Percentiles rank a stretch among this genome's conserved stretches.
Evolutionary conservation across 2,888 invertebrate genomes (phyloP).

Genomic region (Ormyrus nitidulus): DNA sequence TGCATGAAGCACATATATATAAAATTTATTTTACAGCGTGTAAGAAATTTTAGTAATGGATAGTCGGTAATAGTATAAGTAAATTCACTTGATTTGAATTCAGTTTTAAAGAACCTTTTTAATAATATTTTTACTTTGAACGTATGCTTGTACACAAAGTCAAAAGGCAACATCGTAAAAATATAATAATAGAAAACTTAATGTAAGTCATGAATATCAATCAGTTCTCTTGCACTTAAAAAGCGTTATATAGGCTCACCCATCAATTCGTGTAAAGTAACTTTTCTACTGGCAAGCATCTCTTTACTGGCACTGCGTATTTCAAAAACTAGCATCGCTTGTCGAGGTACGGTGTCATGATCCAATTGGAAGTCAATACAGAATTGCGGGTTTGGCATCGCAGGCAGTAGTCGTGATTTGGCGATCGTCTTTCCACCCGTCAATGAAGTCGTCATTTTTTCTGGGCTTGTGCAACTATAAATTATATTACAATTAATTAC

Average conservation of each 20-base stretch:
- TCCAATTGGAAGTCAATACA: slow-evolving; percentile 76
- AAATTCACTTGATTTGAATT: too few relatives aligned
- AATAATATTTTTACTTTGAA: too few relatives aligned
- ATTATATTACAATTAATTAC: not conserved
- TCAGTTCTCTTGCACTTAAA: too few relatives aligned
- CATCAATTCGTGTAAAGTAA: slow-evolving; percentile 74
- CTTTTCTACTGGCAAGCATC: slow-evolving; percentile 74
- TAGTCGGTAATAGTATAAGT: too few relatives aligned
- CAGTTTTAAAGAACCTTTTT: too few relatives aligned
- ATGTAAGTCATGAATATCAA: too few relatives aligned
- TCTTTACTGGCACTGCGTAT: slow-evolving; percentile 76
- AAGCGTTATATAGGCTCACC: slow-evolving; percentile 66
- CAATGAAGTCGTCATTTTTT: slow-evolving; percentile 64
- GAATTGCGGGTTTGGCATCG: slow-evolving; percentile 74
- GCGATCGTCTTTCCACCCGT: slow-evolving; percentile 74
- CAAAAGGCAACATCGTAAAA: too few relatives aligned
- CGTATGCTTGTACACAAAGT: too few relatives aligned
- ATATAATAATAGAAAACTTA: too few relatives aligned
- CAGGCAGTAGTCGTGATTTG: slow-evolving; percentile 75
- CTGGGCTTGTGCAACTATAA: slow-evolving; percentile 67
- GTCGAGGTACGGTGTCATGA: slow-evolving; percentile 72
- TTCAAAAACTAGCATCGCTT: slow-evolving; percentile 75
- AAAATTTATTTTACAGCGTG: too few relatives aligned
- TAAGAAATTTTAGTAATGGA: too few relatives aligned
- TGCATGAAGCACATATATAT: too few relatives aligned